A percentile compares a stretch with the other conserved stretches of the same genome.
Evolutionary conservation across 2,888 invertebrate species (phyloP).

Genomic region (Nomada fucata): DNA sequence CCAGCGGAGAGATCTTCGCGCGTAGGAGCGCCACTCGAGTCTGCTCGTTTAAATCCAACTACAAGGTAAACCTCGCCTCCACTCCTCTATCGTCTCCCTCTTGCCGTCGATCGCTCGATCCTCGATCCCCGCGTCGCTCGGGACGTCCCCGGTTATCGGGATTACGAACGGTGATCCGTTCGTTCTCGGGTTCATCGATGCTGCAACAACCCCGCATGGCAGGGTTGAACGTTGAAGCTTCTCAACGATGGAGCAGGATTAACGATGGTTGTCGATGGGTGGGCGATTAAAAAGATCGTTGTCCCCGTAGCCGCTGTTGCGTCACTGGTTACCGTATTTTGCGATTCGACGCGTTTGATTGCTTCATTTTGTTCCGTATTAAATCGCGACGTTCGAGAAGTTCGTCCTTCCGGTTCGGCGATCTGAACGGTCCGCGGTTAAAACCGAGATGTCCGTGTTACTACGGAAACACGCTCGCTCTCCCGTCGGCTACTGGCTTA

Average conservation of each 20-base stretch:
- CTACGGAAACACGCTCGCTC: background rate
- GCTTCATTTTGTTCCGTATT: too few relatives aligned
- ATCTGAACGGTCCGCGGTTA: background rate
- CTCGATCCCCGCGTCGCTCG: conserved; percentile 1
- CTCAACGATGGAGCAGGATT: conserved; percentile 28
- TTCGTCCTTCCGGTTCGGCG: background rate
- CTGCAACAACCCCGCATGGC: background rate
- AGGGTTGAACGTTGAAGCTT: conserved; percentile 14
- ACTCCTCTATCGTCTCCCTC: background rate
- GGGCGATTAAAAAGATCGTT: background rate
- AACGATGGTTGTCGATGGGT: conserved; percentile 31
- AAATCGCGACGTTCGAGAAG: background rate
- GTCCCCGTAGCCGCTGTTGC: background rate
- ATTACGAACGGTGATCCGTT: conserved; percentile 54
- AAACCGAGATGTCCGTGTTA: background rate
- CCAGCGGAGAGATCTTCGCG: conserved; percentile 51
- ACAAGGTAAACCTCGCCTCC: conserved; percentile 58
- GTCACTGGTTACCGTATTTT: background rate
- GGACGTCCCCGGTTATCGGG: conserved; percentile 31
- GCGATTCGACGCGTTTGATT: too few relatives aligned
- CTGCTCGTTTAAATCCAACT: conserved; percentile 61
- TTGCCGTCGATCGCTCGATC: background rate
- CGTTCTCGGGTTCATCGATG: conserved; percentile 48
- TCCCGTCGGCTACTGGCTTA: conserved; percentile 1
- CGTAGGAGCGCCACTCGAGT: conserved; percentile 58